Percentiles rank a stretch among this genome's conserved stretches.
phyloP scores from a whole-genome alignment of 2,113 vertebrate genomes.

The Poecile atricapillus region DNA sequence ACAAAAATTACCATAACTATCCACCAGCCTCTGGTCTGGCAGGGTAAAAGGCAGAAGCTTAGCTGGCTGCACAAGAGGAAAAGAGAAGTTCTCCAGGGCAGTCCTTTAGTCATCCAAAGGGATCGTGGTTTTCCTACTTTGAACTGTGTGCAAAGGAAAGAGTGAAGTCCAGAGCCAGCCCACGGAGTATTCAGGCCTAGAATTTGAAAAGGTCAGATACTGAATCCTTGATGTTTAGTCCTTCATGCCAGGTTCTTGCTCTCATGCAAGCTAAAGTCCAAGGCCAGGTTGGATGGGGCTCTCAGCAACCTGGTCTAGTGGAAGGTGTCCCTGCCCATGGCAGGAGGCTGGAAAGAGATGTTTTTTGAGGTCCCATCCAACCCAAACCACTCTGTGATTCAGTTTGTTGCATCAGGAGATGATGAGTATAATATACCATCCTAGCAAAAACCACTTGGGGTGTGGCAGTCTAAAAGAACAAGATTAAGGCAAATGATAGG shows the following conservation, averaged over 20 bases:
- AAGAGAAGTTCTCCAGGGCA: neutral
- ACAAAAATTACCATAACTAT: slow-evolving; percentile 15
- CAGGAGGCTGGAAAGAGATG: neutral
- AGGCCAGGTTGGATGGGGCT: neutral
- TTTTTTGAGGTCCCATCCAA: neutral
- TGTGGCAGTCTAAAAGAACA: neutral
- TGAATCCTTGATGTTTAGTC: neutral
- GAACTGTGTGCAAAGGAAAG: neutral
- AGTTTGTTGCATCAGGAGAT: neutral
- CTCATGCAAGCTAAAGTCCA: neutral
- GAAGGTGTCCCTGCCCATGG: neutral
- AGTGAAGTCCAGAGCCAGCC: neutral
- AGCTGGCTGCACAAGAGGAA: slow-evolving; percentile 2
- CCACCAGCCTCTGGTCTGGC: neutral
- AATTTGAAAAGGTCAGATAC: neutral
- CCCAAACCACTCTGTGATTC: neutral
- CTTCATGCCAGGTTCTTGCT: neutral
- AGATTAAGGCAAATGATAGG: neutral
- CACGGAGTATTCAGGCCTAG: neutral
- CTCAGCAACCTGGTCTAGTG: neutral
- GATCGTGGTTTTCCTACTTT: neutral
- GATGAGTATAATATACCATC: neutral
- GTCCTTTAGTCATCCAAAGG: neutral
- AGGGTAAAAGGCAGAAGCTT: neutral
- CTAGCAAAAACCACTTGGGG: neutral